Evolutionary conservation across 2,113 vertebrate species (phyloP).

Genomic region (Odocoileus virginianus): DNA sequence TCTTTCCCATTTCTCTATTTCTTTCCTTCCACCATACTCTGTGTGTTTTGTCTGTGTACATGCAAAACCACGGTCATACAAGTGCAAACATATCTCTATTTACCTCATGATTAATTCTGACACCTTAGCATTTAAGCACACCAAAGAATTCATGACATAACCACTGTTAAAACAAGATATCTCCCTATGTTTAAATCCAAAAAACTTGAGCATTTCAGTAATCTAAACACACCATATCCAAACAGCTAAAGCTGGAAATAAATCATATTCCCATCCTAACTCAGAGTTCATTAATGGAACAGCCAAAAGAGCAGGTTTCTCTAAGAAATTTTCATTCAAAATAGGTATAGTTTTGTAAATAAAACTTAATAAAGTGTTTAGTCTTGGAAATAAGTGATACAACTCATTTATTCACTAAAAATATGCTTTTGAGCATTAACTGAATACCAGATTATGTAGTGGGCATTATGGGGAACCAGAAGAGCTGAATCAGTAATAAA

Average conservation of each 20-base stretch:
- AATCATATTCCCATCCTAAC: neutral
- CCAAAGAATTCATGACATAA: neutral
- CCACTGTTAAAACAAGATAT: neutral
- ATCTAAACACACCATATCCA: conserved; percentile 8
- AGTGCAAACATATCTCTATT: neutral
- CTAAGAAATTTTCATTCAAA: conserved; percentile 28
- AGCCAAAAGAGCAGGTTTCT: neutral
- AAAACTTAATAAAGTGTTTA: neutral
- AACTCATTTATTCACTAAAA: conserved; percentile 3
- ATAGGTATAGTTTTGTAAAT: neutral
- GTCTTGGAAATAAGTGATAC: conserved; percentile 1
- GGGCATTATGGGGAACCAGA: neutral
- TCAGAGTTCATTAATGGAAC: neutral
- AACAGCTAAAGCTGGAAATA: neutral
- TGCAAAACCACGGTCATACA: neutral
- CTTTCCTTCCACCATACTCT: neutral
- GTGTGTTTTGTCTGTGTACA: neutral
- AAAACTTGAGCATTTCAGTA: neutral
- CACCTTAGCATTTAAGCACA: neutral
- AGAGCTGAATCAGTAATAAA: neutral
- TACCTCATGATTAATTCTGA: neutral
- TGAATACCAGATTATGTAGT: neutral
- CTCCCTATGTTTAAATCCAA: neutral
- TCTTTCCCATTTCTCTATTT: neutral
- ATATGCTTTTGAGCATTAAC: neutral